Evolutionary conservation across 1,140 invertebrate genomes (phyloP).

Genomic region (Saccostrea glomerata): DNA sequence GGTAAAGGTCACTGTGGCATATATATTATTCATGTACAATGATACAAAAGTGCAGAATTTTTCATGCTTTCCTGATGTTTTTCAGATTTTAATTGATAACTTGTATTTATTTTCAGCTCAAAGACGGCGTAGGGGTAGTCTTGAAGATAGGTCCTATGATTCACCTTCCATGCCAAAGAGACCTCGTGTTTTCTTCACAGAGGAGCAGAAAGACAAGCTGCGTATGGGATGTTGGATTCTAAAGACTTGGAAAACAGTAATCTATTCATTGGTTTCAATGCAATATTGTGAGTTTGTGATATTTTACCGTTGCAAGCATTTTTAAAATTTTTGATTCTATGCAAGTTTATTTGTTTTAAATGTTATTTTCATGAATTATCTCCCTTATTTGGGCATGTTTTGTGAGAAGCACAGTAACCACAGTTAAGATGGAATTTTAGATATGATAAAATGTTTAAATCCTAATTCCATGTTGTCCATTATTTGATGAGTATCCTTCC

Average conservation of each 20-base stretch:
- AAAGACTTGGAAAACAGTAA: too few species aligned
- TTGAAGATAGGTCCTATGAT: slow-evolving; percentile 71
- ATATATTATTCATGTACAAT: slow-evolving; percentile 41
- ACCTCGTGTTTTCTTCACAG: slow-evolving; percentile 93
- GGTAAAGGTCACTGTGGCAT: slow-evolving; percentile 65
- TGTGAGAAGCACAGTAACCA: too few species aligned
- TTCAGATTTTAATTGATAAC: background rate
- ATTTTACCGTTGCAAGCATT: background rate
- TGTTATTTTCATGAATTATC: too few species aligned
- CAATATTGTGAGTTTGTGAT: background rate
- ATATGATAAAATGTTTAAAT: too few species aligned
- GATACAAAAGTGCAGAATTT: slow-evolving; percentile 26
- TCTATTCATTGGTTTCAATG: too few species aligned
- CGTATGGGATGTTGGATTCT: too few species aligned
- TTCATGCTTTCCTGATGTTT: background rate
- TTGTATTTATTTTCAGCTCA: slow-evolving; percentile 61
- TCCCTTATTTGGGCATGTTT: too few species aligned
- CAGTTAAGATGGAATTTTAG: too few species aligned
- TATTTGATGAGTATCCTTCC: background rate
- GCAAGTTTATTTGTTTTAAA: too few species aligned
- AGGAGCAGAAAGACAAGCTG: slow-evolving; percentile 98
- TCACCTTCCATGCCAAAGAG: slow-evolving; percentile 74
- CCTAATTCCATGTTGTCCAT: background rate
- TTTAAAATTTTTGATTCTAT: too few species aligned
- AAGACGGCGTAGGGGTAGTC: slow-evolving; percentile 69